Conservation (phyloP, 2,113 vertebrate genomes). For the Uria aalge region DNA sequence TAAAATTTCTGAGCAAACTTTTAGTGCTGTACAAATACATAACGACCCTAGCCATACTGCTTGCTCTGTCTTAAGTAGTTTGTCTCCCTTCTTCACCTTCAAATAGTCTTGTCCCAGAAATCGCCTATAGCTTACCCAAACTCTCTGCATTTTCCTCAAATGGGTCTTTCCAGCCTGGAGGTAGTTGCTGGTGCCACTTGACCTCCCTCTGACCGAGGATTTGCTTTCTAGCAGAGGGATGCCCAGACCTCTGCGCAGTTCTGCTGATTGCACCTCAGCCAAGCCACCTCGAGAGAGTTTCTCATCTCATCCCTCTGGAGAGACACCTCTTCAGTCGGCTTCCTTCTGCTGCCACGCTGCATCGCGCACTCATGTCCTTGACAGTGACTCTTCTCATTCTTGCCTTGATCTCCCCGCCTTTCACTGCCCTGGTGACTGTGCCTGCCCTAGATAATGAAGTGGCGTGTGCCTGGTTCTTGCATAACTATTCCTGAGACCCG, state of each 20-base stretch:
- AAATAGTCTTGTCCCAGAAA: background rate
- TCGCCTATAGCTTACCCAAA: background rate
- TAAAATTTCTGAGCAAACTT: background rate
- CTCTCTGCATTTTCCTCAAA: background rate
- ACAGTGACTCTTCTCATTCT: background rate
- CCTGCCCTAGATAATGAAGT: background rate
- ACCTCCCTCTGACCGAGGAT: background rate
- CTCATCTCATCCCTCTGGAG: background rate
- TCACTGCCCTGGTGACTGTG: background rate
- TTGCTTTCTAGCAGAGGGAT: background rate
- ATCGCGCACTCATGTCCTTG: fast-evolving
- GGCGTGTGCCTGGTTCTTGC: background rate
- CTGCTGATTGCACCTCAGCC: background rate
- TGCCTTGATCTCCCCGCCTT: background rate
- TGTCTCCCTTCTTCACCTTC: background rate
- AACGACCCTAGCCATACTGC: background rate
- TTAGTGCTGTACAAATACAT: background rate
- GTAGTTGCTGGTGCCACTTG: background rate
- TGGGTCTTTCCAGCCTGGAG: background rate
- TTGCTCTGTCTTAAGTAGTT: background rate
- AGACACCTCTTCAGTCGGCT: background rate
- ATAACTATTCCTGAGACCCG: background rate
- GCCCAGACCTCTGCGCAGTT: background rate
- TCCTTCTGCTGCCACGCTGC: background rate
- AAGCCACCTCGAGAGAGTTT: background rate